Base-by-base conservation (phyloP, 2,888 invertebrate genomes). In the Ochlodes sylvanus region DNA sequence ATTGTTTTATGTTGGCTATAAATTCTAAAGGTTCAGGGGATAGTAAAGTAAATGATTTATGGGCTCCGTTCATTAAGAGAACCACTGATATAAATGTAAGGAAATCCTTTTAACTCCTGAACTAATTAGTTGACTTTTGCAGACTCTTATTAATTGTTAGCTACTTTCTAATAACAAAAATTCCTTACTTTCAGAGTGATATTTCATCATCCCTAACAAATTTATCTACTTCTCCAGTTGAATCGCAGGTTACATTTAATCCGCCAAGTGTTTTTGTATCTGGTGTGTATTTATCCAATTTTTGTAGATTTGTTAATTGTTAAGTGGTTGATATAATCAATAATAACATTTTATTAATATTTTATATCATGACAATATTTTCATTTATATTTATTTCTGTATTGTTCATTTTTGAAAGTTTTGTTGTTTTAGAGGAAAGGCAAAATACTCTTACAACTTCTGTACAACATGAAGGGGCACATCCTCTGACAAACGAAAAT, bases 1-100 rank as follows among this genome's bases (percentile, higher is more conserved):
- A 97, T 83, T 99, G 99, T 87, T 98, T 98, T 84, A 94, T 99
- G 79, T 92, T 99, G 68, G 95, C 96, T 84, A 96, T 99, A 72
- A 99, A 99, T 90, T 98, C 99, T 0, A 94, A 96, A 76, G 94
- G 94, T 61, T 94, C 94, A 17, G 90, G 93, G 61, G 92, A 94
- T 57, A 84, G 88, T 27, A 95, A 82, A 87, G 69, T 82, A 19
- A 96, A 96, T 10, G 98, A 99, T 91, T 96, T 96, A 15, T 99
- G 99, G 99, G 94, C 95, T 75, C 95, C 96, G 73, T 97, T 95
- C 87, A 94, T 98, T 63, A 95, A 94, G 67, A 94, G 95, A 68
- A 93, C 94, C 74, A 86, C 92, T 47, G 95, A 95, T 75, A 71
- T 85, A 50, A 89, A 84, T 86, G 94, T 94, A 83, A 81, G 80